Conservation (phyloP, 2,797 vertebrate species). For the Hipposideros larvatus region DNA sequence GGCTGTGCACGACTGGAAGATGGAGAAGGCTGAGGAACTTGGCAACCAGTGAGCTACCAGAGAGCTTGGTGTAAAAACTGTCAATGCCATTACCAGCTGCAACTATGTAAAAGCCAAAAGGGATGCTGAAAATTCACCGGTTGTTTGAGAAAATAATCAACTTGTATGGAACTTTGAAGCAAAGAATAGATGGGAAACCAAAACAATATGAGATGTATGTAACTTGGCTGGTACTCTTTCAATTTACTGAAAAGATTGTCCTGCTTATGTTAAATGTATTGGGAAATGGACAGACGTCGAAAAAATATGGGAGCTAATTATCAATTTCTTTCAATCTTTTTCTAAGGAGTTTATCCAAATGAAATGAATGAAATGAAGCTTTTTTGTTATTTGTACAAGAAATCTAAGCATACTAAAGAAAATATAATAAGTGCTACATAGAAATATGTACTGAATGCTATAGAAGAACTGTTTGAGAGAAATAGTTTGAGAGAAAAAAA, state of each 20-base stretch:
- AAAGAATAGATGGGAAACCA: constrained; percentile 94
- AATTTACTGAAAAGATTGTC: background rate
- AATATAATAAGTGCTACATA: background rate
- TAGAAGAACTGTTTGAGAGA: constrained; percentile 21
- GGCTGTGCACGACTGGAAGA: constrained; percentile 94
- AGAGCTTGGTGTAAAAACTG: constrained; percentile 92
- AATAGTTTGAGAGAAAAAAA: background rate
- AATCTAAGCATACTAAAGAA: background rate
- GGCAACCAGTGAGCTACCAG: constrained; percentile 94
- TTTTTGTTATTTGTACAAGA: background rate
- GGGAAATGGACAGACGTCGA: background rate
- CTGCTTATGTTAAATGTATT: background rate
- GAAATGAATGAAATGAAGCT: background rate
- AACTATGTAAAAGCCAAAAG: constrained; percentile 92
- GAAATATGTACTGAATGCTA: background rate
- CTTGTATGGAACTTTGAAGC: constrained; percentile 93
- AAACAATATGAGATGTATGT: constrained; percentile 95
- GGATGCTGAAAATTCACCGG: constrained; percentile 90
- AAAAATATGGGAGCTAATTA: background rate
- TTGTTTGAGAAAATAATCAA: constrained; percentile 92
- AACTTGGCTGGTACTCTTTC: constrained; percentile 62
- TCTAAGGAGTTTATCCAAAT: background rate
- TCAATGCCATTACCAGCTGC: constrained; percentile 90
- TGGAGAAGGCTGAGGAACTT: constrained; percentile 94
- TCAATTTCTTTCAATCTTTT: background rate